A percentile compares a stretch with the other conserved stretches of the same genome.
phyloP scores from a whole-genome alignment of 35 echinoderm and acorn worm species.

The Apostichopus parvimensis region DNA sequence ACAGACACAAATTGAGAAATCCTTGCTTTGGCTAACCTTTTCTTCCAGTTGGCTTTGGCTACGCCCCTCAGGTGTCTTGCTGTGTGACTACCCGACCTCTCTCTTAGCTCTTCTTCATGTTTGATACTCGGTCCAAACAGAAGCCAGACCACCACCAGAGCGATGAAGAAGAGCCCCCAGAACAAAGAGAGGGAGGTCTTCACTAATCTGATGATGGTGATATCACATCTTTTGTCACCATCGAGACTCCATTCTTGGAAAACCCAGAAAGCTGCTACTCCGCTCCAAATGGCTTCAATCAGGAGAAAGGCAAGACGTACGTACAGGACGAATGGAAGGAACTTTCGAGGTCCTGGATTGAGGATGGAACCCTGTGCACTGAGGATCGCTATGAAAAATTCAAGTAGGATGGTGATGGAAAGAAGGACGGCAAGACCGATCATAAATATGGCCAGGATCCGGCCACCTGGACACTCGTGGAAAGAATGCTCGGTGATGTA shows the following conservation, averaged over 20 bases:
- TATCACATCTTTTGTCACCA: slow-evolving; percentile 56
- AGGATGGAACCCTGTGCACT: slow-evolving; percentile 78
- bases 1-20: no score
- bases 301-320: slow-evolving; percentile 71
- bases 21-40: slow-evolving; percentile 37
- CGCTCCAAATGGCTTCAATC: slow-evolving; percentile 78
- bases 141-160: slow-evolving; percentile 60
- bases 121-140: slow-evolving; percentile 68
- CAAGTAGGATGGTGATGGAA: slow-evolving; percentile 73
- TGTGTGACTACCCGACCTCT: neutral
- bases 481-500: slow-evolving; percentile 66
- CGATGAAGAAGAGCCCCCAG: slow-evolving; percentile 72
- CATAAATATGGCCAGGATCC: slow-evolving; percentile 70
- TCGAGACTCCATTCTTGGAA: slow-evolving; percentile 65
- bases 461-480: slow-evolving; percentile 63
- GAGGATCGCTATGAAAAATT: slow-evolving; percentile 65
- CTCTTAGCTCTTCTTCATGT: slow-evolving; percentile 42
- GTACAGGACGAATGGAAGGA: slow-evolving; percentile 71
- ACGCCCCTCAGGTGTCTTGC: neutral
- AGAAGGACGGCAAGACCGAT: slow-evolving; percentile 74
- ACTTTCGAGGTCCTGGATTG: slow-evolving; percentile 41
- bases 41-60: slow-evolving; percentile 58
- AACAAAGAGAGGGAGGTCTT: slow-evolving; percentile 72
- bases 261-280: slow-evolving; percentile 56
- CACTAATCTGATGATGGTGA: slow-evolving; percentile 64